A percentile compares a stretch with the other conserved stretches of the same genome.
Conservation (phyloP, 2,797 vertebrate species). For the Enteromius anoplus region DNA sequence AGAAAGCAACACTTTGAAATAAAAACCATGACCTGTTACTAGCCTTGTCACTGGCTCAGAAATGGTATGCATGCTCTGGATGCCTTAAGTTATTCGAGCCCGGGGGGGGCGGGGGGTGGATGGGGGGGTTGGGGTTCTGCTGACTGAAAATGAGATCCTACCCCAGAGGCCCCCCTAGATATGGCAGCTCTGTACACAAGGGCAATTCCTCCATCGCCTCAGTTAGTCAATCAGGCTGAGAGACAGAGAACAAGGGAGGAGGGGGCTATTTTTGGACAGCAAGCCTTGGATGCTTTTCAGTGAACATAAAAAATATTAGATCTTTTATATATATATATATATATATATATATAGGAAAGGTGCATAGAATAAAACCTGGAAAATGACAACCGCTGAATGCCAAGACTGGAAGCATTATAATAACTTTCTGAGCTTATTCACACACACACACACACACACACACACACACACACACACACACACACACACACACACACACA, state of each 20-base stretch:
- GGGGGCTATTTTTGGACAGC: slow-evolving; percentile 37
- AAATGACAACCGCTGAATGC: slow-evolving; percentile 17
- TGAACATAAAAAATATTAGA: slow-evolving; percentile 16
- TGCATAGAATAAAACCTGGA: not conserved
- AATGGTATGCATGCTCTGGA: slow-evolving; percentile 52
- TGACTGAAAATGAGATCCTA: slow-evolving; percentile 39
- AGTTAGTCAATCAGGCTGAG: slow-evolving; percentile 56
- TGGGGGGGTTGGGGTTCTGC: too few relatives aligned
- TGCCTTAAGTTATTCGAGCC: slow-evolving; percentile 45
- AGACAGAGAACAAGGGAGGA: slow-evolving; percentile 59
- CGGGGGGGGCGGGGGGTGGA: too few relatives aligned
- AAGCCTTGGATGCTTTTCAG: slow-evolving; percentile 19
- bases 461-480: not conserved
- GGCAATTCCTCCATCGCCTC: slow-evolving; percentile 55
- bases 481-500: not conserved
- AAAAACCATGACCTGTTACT: slow-evolving; percentile 58
- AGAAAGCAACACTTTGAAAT: slow-evolving; percentile 44
- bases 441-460: not conserved
- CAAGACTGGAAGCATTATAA: slow-evolving; percentile 30
- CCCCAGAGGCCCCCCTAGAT: slow-evolving; percentile 49
- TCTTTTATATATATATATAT: not conserved
- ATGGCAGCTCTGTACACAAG: slow-evolving; percentile 56
- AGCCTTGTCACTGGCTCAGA: slow-evolving; percentile 55
- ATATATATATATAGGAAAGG: not conserved
- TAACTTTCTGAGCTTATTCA: slow-evolving; percentile 15